Evolutionary conservation across 2,888 invertebrate genomes (phyloP).

Genomic region (Sphaerophoria rueppellii): DNA sequence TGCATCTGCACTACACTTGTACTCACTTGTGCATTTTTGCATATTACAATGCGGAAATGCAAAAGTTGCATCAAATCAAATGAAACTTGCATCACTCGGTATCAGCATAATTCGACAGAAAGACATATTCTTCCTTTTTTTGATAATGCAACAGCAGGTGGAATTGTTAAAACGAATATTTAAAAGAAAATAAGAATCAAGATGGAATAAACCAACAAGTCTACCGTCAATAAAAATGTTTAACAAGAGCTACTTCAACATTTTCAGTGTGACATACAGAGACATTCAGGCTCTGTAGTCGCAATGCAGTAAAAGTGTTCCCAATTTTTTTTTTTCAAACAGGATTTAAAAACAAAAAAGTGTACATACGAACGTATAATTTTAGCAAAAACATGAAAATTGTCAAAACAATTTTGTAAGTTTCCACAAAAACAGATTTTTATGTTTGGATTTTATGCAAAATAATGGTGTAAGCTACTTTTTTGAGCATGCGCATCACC

Average conservation of each 20-base stretch:
- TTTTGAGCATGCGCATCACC: too few species aligned
- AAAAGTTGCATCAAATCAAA: constrained; percentile 46
- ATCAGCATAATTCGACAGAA: constrained; percentile 50
- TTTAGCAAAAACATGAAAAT: too few species aligned
- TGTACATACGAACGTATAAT: too few species aligned
- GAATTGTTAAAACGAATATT: neutral
- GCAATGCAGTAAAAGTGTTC: neutral
- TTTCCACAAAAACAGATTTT: too few species aligned
- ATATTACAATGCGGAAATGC: constrained; percentile 28
- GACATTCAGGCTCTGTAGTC: constrained; percentile 2
- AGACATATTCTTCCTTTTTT: constrained; percentile 10
- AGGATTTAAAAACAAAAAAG: too few species aligned
- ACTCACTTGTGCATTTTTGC: constrained; percentile 13
- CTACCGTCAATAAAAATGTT: constrained; percentile 26
- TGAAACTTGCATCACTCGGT: constrained; percentile 35
- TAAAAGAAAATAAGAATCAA: constrained; percentile 9
- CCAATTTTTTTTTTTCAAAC: neutral
- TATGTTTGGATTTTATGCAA: too few species aligned
- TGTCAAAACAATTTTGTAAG: too few species aligned
- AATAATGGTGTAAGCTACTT: too few species aligned
- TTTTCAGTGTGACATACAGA: constrained; percentile 3
- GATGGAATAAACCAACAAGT: constrained; percentile 8
- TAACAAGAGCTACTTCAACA: constrained; percentile 21
- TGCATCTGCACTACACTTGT: constrained; percentile 9
- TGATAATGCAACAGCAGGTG: constrained; percentile 39